Conservation (phyloP, 2,888 invertebrate genomes). For the Mamestra brassicae region DNA sequence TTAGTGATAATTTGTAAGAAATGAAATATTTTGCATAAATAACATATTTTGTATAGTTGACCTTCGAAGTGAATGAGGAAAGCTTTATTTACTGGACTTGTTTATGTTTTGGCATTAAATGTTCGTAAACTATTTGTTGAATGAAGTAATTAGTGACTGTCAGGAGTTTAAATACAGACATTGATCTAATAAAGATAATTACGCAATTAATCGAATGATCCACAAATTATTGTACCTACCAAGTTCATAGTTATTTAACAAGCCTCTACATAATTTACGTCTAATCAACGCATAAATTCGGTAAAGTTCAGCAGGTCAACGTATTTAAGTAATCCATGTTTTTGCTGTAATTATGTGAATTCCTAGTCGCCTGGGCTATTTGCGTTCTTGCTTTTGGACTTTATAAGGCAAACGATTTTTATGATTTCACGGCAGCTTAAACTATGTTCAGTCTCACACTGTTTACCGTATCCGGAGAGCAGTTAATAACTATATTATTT, state of each 20-base stretch:
- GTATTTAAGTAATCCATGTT: slow-evolving; percentile 44
- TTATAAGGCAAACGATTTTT: slow-evolving; percentile 13
- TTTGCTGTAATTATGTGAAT: slow-evolving; percentile 52
- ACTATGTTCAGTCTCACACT: neutral
- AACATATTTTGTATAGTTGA: slow-evolving; percentile 27
- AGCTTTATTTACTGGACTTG: slow-evolving; percentile 8
- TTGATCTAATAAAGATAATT: slow-evolving; percentile 34
- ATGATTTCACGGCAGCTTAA: slow-evolving; percentile 9
- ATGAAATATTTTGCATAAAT: slow-evolving; percentile 35
- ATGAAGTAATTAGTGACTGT: slow-evolving; percentile 1
- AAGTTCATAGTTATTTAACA: slow-evolving; percentile 32
- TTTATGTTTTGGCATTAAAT: neutral
- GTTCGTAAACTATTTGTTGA: slow-evolving; percentile 9
- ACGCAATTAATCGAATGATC: slow-evolving; percentile 34
- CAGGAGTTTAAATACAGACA: slow-evolving; percentile 15
- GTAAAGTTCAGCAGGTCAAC: slow-evolving; percentile 57
- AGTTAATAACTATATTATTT: slow-evolving; percentile 18
- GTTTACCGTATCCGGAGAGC: neutral
- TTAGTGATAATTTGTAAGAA: slow-evolving; percentile 51
- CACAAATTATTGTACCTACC: slow-evolving; percentile 26
- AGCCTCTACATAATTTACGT: slow-evolving; percentile 42
- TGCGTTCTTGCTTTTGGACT: slow-evolving; percentile 17
- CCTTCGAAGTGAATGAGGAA: slow-evolving; percentile 21
- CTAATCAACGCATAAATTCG: slow-evolving; percentile 48
- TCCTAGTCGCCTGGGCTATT: neutral